A percentile compares a stretch with the other conserved stretches of the same genome.
Evolutionary conservation across 37 sponge, comb jelly and placozoan species (phyloP).

Genomic region (Cladorhizidae sp.): DNA sequence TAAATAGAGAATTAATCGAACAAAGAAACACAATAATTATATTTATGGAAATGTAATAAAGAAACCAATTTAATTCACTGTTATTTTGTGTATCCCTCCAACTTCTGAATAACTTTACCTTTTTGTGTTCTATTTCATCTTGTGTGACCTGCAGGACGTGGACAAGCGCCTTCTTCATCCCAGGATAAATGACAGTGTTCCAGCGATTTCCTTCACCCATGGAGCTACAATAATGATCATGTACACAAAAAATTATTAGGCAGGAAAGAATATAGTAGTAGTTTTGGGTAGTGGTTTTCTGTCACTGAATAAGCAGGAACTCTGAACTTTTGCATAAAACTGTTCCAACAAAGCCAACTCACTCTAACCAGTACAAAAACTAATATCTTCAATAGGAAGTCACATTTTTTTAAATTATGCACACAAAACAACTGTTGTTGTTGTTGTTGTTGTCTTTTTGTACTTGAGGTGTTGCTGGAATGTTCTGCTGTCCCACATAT

Average conservation of each 20-base stretch:
- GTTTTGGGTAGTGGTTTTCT: too few species aligned
- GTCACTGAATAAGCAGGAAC: too few species aligned
- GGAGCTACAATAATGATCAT: background rate
- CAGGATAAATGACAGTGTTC: slow-evolving; percentile 80
- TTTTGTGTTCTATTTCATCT: slow-evolving; percentile 76
- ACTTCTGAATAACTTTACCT: slow-evolving; percentile 51
- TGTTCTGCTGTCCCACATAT: slow-evolving; percentile 88
- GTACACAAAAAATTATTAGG: background rate
- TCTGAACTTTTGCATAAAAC: too few species aligned
- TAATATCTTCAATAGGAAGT: too few species aligned
- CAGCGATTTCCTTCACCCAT: slow-evolving; percentile 58
- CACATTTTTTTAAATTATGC: too few species aligned
- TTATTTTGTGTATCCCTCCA: background rate
- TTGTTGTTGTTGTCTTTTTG: background rate
- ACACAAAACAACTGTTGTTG: too few species aligned
- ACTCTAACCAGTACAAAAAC: too few species aligned
- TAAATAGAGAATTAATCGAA: too few species aligned
- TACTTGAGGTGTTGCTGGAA: slow-evolving; percentile 82
- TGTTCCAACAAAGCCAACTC: too few species aligned
- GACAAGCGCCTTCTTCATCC: slow-evolving; percentile 85
- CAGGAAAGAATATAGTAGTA: background rate
- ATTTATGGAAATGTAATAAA: background rate
- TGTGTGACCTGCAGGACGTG: slow-evolving; percentile 77
- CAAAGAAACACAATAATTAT: background rate
- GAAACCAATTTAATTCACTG: background rate